Percentiles rank a stretch among this genome's conserved stretches.
phyloP scores from a whole-genome alignment of 2,797 vertebrate species.

The Eospalax fontanierii region DNA sequence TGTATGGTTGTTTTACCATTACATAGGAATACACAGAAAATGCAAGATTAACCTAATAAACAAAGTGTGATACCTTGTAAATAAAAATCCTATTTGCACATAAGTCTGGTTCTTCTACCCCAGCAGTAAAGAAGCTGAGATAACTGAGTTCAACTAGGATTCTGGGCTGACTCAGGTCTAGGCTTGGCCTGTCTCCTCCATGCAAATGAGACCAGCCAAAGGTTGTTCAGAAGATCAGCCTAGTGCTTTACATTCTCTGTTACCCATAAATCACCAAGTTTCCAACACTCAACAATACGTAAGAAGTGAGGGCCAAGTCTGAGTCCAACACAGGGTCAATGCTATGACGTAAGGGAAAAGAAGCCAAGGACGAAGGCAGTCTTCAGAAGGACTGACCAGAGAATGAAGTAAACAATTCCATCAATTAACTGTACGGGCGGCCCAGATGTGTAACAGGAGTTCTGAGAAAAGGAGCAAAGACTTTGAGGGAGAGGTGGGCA shows the following conservation, averaged over 20 bases:
- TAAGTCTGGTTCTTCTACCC: neutral
- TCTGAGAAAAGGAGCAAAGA: constrained; percentile 21
- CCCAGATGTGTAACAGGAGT: neutral
- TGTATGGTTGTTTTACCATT: constrained; percentile 51
- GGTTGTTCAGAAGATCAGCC: neutral
- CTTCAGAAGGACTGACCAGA: no score
- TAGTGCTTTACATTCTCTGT: neutral
- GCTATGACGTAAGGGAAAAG: neutral
- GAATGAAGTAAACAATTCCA: neutral
- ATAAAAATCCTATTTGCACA: neutral
- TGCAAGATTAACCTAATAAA: constrained; percentile 34
- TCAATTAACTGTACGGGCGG: neutral
- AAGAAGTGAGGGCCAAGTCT: neutral
- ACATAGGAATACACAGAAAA: constrained; percentile 63
- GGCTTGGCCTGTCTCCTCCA: neutral
- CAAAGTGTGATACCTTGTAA: neutral
- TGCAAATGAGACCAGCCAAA: neutral
- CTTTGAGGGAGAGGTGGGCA: neutral
- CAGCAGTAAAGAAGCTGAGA: neutral
- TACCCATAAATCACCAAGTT: neutral
- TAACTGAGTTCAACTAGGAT: neutral
- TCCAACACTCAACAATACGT: neutral
- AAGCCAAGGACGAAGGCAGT: neutral
- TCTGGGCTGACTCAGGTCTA: neutral
- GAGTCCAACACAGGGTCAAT: neutral